Evolutionary conservation across 1,140 invertebrate genomes (phyloP).

Genomic region (Heliconius congener): DNA sequence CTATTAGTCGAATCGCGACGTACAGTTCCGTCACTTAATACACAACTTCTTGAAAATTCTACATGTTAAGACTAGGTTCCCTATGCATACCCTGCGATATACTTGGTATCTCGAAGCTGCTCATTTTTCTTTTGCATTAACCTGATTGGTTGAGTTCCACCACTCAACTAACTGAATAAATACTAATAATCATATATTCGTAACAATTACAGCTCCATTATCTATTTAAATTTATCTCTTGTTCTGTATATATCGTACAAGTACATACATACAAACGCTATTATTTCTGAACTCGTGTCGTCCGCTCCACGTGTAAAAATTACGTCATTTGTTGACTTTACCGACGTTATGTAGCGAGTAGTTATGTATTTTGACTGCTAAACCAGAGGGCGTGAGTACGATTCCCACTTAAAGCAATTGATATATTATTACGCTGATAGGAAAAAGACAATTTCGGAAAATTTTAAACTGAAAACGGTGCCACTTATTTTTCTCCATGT

Average conservation of each 20-base stretch:
- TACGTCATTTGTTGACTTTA: conserved; percentile 5
- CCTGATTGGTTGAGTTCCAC: too few species aligned
- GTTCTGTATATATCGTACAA: not conserved
- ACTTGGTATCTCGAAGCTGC: too few species aligned
- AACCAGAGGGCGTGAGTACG: not conserved
- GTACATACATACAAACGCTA: not conserved
- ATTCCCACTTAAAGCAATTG: not conserved
- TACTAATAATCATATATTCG: too few species aligned
- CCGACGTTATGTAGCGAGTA: not conserved
- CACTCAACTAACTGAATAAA: too few species aligned
- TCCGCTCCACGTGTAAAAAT: conserved; percentile 1
- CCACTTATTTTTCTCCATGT: too few species aligned
- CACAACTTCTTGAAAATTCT: not conserved
- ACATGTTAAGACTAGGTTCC: too few species aligned
- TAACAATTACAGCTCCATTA: not conserved
- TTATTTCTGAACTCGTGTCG: conserved; percentile 2
- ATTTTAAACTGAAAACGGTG: not conserved
- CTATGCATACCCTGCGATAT: too few species aligned
- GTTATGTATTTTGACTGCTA: not conserved
- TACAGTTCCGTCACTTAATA: not conserved
- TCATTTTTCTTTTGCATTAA: too few species aligned
- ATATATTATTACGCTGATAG: too few species aligned
- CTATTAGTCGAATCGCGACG: not conserved
- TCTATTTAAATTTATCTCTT: conserved; percentile 2
- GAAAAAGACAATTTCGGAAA: too few species aligned